phyloP scores from a whole-genome alignment of 2,113 vertebrate genomes.

The Triplophysa siluroides region DNA sequence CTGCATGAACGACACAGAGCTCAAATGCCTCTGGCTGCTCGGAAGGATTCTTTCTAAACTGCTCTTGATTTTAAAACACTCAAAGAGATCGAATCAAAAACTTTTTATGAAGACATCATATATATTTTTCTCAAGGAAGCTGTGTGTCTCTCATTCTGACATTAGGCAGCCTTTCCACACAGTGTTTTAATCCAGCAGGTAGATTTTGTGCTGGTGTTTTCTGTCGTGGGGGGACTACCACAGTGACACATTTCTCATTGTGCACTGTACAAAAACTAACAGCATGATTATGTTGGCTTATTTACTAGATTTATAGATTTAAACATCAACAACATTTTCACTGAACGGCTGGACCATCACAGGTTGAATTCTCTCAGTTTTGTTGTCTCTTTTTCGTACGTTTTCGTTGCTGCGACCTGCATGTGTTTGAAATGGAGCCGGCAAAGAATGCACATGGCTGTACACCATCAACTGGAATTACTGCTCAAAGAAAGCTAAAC shows the following conservation, averaged over 20 bases:
- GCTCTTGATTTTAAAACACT: not conserved
- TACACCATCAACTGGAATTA: not conserved
- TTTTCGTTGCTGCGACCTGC: not conserved
- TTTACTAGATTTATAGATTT: not conserved
- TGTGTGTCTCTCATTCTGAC: not conserved
- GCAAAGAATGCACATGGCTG: not conserved
- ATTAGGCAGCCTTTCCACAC: not conserved
- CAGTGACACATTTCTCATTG: conserved; percentile 33
- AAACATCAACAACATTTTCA: not conserved
- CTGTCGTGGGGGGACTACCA: conserved; percentile 54
- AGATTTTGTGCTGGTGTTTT: conserved; percentile 59
- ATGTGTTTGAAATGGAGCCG: not conserved
- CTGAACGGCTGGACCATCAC: not conserved
- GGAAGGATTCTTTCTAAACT: too few relatives aligned
- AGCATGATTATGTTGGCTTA: not conserved
- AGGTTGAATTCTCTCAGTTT: not conserved
- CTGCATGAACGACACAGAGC: not conserved
- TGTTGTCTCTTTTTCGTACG: not conserved
- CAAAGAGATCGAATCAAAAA: not conserved
- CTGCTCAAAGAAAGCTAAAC: not conserved
- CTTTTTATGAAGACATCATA: not conserved
- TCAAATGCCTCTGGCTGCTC: not conserved
- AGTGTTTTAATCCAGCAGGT: not conserved
- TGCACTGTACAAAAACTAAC: conserved; percentile 43
- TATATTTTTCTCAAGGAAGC: not conserved